Evolutionary conservation across 2,113 vertebrate genomes (phyloP).

Genomic region (Caretta caretta): DNA sequence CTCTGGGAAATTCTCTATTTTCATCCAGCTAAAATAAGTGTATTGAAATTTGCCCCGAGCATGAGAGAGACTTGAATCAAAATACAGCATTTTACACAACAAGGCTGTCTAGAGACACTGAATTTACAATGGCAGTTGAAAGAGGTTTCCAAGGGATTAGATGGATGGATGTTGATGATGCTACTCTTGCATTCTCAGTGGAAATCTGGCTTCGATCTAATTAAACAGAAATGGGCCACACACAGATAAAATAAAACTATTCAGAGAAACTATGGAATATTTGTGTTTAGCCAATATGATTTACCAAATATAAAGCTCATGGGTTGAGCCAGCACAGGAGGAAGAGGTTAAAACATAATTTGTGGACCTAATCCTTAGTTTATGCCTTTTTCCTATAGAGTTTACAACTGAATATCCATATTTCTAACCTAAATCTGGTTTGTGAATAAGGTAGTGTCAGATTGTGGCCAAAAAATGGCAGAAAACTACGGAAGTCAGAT

Average conservation of each 20-base stretch:
- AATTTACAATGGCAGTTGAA: background rate
- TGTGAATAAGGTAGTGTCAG: background rate
- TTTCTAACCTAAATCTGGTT: background rate
- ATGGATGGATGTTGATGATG: background rate
- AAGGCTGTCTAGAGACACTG: background rate
- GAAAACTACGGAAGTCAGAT: background rate
- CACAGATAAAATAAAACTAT: background rate
- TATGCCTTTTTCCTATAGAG: background rate
- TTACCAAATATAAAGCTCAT: background rate
- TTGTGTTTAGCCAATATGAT: background rate
- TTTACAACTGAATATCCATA: background rate
- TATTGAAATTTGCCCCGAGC: background rate
- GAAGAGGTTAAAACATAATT: background rate
- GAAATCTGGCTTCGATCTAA: background rate
- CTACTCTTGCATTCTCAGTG: background rate
- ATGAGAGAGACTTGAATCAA: background rate
- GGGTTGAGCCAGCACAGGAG: background rate
- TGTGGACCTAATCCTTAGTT: background rate
- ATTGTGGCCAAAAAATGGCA: background rate
- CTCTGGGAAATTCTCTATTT: background rate
- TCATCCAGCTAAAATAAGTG: background rate
- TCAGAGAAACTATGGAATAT: background rate
- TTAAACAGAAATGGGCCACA: accelerated
- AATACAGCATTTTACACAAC: background rate
- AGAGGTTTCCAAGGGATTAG: background rate